Evolutionary conservation across 2,113 vertebrate genomes (phyloP), one percentile per base, ranked within the genome.

Genomic region (Nannobrachium achirus): DNA sequence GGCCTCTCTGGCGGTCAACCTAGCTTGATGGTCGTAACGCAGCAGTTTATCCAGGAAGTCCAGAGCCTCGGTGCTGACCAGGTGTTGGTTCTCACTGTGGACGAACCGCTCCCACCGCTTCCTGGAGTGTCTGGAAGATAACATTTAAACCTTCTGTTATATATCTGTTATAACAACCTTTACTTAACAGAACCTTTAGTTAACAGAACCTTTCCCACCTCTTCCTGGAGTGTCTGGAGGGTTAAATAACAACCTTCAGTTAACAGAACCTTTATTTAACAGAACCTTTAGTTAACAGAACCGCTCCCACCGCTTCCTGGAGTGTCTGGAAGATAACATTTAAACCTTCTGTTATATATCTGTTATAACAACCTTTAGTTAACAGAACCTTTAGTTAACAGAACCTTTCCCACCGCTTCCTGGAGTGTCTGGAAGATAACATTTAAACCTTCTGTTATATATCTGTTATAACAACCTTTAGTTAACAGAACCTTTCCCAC

Each of bases 21-120:
- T 92, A 1, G 90, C 89, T 89, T 95, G 93, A 91, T 95, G 94
- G 85, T 95, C 94, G 3, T 95, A 95, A 73, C 93, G 94, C 82
- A 95, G 91, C 79, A 95, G 91, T 84, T 95, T 95, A 86, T 95
- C 94, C 76, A 95, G 67, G 80, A 95, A 95, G 71, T 95, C 94
- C 55, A 95, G 85, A 3, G 93, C 93, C 74, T 95, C 93, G 0
- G 93, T 93, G 88, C 93, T 95, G 44, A 94, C 93, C 63, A 95
- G 82, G 84, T 95, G 94, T 88, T 95, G 94, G 89, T 95, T 95
- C 82, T 95, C 94, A 13, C 94, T 95, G 91, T 95, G 94, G 73
- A 95, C 94, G 52, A 95, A 95, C 60, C 94, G 90, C 68, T 95
- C 94, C 94, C 94, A 95, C 76, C 94, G 92, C 88, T 95, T 95